Evolutionary conservation across 2,888 invertebrate species (phyloP).

Genomic region (Gymnoscelis rufifasciata): DNA sequence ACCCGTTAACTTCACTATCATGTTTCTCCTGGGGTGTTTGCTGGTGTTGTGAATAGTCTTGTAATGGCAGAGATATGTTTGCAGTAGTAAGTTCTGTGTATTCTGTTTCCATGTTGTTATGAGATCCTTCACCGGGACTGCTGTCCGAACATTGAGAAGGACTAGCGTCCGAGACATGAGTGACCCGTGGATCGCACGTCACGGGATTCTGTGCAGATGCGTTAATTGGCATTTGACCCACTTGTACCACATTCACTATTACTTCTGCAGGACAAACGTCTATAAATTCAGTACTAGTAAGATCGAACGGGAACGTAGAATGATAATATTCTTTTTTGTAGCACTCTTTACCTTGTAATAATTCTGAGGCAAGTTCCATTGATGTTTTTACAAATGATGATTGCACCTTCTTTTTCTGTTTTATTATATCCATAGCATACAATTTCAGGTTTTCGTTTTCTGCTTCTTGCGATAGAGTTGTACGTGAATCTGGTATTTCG

Average conservation of each 20-base stretch:
- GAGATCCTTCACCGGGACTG: slow-evolving; percentile 54
- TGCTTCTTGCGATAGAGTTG: slow-evolving; percentile 13
- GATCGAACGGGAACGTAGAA: slow-evolving; percentile 32
- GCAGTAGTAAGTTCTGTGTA: slow-evolving; percentile 72
- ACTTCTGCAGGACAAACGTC: slow-evolving; percentile 63
- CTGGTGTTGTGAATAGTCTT: slow-evolving; percentile 53
- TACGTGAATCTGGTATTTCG: slow-evolving; percentile 38
- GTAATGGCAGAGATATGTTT: slow-evolving; percentile 57
- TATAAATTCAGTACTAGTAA: slow-evolving; percentile 75
- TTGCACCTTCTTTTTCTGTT: slow-evolving; percentile 54
- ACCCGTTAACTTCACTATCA: slow-evolving; percentile 43
- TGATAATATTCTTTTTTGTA: slow-evolving; percentile 18
- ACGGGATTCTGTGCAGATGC: slow-evolving; percentile 70
- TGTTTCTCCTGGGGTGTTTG: slow-evolving; percentile 41
- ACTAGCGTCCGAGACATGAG: slow-evolving; percentile 66
- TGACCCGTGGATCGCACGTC: slow-evolving; percentile 69
- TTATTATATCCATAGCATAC: slow-evolving; percentile 45
- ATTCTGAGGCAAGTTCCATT: slow-evolving; percentile 44
- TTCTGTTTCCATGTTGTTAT: slow-evolving; percentile 60
- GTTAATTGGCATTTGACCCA: slow-evolving; percentile 70
- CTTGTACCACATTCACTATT: slow-evolving; percentile 80
- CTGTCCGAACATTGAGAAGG: slow-evolving; percentile 66
- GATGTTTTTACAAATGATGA: slow-evolving; percentile 57
- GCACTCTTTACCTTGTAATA: slow-evolving; percentile 35
- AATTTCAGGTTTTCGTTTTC: slow-evolving; percentile 38